These are phyloP conservation scores for Salarias fasciatus DNA, from an alignment of 2,797 vertebrate species.

Conservation along the genomic window DNA sequence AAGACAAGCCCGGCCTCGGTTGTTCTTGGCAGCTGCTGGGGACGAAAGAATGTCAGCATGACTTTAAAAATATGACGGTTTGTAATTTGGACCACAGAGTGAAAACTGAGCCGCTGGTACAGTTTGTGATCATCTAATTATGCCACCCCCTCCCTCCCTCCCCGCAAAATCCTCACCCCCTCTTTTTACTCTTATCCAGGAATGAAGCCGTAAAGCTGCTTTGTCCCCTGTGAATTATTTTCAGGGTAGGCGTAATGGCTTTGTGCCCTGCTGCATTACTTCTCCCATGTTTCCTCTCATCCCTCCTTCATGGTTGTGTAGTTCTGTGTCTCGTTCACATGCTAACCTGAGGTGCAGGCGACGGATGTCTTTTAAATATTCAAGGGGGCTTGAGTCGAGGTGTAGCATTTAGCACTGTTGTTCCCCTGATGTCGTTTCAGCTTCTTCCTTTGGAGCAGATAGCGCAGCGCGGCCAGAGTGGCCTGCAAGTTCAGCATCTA, in stretches of 20 bases:
- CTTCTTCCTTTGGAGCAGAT: slow-evolving; percentile 37
- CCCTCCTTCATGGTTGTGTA: slow-evolving; percentile 60
- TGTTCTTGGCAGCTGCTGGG: slow-evolving; percentile 94
- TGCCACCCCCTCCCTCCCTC: slow-evolving; percentile 67
- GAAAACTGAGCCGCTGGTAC: slow-evolving; percentile 90
- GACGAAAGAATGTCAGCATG: slow-evolving; percentile 96
- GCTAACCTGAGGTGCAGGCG: slow-evolving; percentile 52
- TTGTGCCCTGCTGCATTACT: slow-evolving; percentile 72
- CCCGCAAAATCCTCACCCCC: slow-evolving; percentile 61
- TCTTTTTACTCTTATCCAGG: slow-evolving; percentile 86
- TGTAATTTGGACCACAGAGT: slow-evolving; percentile 91
- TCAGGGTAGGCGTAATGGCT: slow-evolving; percentile 76
- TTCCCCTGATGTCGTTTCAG: slow-evolving; percentile 5
- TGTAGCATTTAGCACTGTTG: slow-evolving; percentile 13
- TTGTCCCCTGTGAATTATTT: slow-evolving; percentile 79
- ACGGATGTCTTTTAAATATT: slow-evolving; percentile 54
- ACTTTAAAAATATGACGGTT: slow-evolving; percentile 94
- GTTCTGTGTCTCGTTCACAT: slow-evolving; percentile 53
- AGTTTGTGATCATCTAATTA: slow-evolving; percentile 90
- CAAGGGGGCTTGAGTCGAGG: slow-evolving; percentile 25
- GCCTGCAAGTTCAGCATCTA: slow-evolving; percentile 25
- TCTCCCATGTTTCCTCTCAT: slow-evolving; percentile 68
- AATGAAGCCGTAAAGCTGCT: slow-evolving; percentile 80
- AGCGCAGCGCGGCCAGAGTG: background rate
- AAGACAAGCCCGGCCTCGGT: slow-evolving; percentile 92